Percentiles rank a stretch among this genome's conserved stretches.
These are phyloP conservation scores for Apomyelois bistriatella DNA, from an alignment of 2,888 invertebrate genomes.

Conservation along the genomic window DNA sequence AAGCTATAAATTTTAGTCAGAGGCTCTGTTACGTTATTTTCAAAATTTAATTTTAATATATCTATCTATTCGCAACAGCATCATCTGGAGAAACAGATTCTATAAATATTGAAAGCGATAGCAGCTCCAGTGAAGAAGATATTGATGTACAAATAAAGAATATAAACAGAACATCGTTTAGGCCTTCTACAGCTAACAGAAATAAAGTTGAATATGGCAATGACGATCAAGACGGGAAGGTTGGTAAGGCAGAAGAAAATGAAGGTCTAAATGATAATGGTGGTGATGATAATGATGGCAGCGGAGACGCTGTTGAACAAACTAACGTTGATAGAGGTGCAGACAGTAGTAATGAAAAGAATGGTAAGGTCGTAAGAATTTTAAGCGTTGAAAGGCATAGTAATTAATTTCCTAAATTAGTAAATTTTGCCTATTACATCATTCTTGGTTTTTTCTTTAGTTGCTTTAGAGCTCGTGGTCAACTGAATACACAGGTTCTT, in stretches of 20 bases:
- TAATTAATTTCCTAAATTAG: too few relatives aligned
- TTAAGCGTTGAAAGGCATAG: too few relatives aligned
- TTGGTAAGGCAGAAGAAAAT: conserved; percentile 1
- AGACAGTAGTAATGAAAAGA: neutral
- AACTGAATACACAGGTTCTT: too few relatives aligned
- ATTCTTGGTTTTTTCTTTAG: too few relatives aligned
- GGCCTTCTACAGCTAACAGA: conserved; percentile 20
- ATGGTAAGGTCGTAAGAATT: neutral
- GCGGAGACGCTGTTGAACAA: neutral
- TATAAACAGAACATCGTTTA: conserved; percentile 17
- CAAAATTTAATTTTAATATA: neutral
- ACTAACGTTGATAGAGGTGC: neutral
- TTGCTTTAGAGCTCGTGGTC: too few relatives aligned
- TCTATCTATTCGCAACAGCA: conserved; percentile 31
- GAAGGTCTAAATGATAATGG: conserved; percentile 6
- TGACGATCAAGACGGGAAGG: neutral
- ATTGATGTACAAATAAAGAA: conserved; percentile 19
- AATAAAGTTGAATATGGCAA: conserved; percentile 1
- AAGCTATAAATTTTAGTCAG: too few relatives aligned
- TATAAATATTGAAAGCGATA: conserved; percentile 38
- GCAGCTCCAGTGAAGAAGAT: conserved; percentile 35
- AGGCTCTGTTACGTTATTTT: too few relatives aligned
- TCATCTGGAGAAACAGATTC: conserved; percentile 54
- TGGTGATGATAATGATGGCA: conserved; percentile 7
- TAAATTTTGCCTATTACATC: too few relatives aligned